Conservation (phyloP, 2,888 invertebrate species). For the Esperia sulphurella region DNA sequence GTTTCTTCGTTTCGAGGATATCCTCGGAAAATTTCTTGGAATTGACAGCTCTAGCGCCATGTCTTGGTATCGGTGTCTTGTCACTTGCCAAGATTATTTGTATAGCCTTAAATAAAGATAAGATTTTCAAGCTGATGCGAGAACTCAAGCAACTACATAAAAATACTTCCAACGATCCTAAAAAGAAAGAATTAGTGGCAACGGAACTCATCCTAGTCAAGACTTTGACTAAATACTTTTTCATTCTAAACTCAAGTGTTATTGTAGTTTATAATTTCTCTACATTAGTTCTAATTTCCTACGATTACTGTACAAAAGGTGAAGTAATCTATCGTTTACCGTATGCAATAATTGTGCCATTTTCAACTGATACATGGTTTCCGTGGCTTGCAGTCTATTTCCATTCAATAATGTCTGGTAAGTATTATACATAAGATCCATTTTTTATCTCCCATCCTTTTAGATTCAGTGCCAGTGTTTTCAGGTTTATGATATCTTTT, state of each 20-base stretch:
- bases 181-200: slow-evolving; percentile 31
- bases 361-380: slow-evolving; percentile 42
- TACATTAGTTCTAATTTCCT: slow-evolving; percentile 39
- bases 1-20: slow-evolving; percentile 42
- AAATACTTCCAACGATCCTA: slow-evolving; percentile 28
- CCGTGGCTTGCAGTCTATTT: slow-evolving; percentile 46
- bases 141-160: slow-evolving; percentile 33
- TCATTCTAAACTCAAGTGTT: slow-evolving; percentile 46
- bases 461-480: not conserved
- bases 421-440: slow-evolving; percentile 17
- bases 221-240: slow-evolving; percentile 47
- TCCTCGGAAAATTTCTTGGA: slow-evolving; percentile 49
- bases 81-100: slow-evolving; percentile 37
- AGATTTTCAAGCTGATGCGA: slow-evolving; percentile 36
- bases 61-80: slow-evolving; percentile 40
- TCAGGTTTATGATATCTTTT: not conserved
- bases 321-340: slow-evolving; percentile 41
- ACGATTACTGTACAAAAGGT: slow-evolving; percentile 32
- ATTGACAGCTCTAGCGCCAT: slow-evolving; percentile 50
- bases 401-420: slow-evolving; percentile 44
- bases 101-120: slow-evolving; percentile 14
- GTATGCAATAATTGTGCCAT: slow-evolving; percentile 51
- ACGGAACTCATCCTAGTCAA: slow-evolving; percentile 38
- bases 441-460: not conserved
- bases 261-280: slow-evolving; percentile 60